Evolutionary conservation across 2,113 vertebrate genomes (phyloP), one percentile per base, ranked within the genome.

Genomic region (Mobula birostris): DNA sequence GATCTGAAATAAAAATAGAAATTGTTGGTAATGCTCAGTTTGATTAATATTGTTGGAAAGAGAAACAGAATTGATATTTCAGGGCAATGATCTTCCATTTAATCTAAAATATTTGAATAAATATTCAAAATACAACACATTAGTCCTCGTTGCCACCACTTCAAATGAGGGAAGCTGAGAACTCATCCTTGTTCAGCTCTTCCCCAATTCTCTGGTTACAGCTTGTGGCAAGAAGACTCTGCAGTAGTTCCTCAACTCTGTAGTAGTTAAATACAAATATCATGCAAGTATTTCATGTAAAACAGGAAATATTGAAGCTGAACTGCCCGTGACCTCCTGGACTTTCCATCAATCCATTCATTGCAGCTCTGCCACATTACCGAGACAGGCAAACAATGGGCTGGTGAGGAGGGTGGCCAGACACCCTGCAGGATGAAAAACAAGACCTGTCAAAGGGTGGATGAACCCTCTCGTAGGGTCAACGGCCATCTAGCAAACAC

Each of bases 341-440:
- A 15, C 27, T 87, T 12, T 61, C 66, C 66, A 90, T 90, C 85
- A 90, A 63, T 68, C 14, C 85, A 90, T 32, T 90, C 85, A 66
- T 90, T 32, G 85, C n/a, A 90, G 66, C 66, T 90, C 66, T 90
- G 85, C 85, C 85, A 90, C 85, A 66, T 90, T 61, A 90, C 15
- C 29, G 1, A 68, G 61, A 90, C 85, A 66, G 61, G 85, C 85
- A 90, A 90, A 90, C 85, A 90, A 90, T 90, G 85, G 85, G 85
- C n/a, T 36, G 36, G 36, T 36, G 36, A 36, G 36, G 36, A 36
- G 36, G 36, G 36, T 36, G 36, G 36, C 36, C 0, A 36, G 36
- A 36, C 36, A 36, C 36, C 36, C 36, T 36, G 36, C 36, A 36
- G 36, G 36, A 36, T 36, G 36, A 36, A 36, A 36, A 36, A 36